phyloP scores from a whole-genome alignment of 2,888 invertebrate genomes.

The Rhyacophila evoluta region DNA sequence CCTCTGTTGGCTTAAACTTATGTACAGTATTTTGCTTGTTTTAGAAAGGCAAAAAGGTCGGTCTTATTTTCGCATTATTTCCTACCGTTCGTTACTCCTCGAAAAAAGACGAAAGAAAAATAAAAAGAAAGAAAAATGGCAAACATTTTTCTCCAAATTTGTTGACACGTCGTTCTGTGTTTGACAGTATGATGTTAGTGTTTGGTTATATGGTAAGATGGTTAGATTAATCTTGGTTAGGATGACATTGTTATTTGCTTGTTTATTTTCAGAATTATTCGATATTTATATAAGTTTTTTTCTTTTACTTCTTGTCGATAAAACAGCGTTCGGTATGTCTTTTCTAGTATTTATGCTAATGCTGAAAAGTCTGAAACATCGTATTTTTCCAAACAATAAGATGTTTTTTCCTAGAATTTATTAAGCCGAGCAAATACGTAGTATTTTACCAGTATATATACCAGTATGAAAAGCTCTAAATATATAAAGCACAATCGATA shows the following conservation, averaged over 20 bases:
- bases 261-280: background rate
- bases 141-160: slow-evolving; percentile 3
- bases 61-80: background rate
- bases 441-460: too few species aligned
- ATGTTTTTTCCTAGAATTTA: too few species aligned
- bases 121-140: background rate
- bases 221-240: slow-evolving; percentile 19
- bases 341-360: background rate
- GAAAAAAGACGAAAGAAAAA: slow-evolving; percentile 6
- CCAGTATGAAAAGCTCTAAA: too few species aligned
- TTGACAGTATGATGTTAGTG: slow-evolving; percentile 12
- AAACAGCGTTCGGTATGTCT: background rate
- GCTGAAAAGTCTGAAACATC: too few species aligned
- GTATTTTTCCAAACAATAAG: too few species aligned
- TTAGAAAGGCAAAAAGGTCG: background rate
- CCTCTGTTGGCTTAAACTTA: background rate
- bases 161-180: slow-evolving; percentile 1
- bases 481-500: too few species aligned
- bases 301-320: background rate
- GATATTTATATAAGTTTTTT: background rate
- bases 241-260: slow-evolving; percentile 6
- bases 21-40: background rate
- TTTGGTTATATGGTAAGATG: slow-evolving; percentile 10
- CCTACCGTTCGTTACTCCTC: background rate
- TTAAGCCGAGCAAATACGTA: too few species aligned